Evolutionary conservation across 2,113 vertebrate species (phyloP).

Genomic region (Malurus melanocephalus): DNA sequence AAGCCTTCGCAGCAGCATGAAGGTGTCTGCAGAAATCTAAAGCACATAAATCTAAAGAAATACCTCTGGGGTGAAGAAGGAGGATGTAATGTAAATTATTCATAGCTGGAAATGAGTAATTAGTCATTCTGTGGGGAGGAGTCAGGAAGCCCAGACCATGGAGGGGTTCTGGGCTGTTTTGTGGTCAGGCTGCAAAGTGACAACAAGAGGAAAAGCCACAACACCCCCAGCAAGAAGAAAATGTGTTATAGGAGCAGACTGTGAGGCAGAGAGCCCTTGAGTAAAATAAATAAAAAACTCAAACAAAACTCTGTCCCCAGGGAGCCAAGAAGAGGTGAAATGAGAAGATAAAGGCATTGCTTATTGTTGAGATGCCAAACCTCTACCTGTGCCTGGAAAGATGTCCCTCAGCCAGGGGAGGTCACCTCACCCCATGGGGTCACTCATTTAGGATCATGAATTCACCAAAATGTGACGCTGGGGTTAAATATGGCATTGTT

Average conservation of each 20-base stretch:
- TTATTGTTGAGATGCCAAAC: neutral
- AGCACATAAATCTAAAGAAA: conserved; percentile 15
- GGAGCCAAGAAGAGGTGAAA: neutral
- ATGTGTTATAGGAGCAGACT: neutral
- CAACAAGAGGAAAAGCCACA: neutral
- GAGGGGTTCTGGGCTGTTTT: neutral
- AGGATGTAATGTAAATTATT: conserved; percentile 48
- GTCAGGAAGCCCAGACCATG: conserved; percentile 16
- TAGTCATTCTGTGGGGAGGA: conserved; percentile 34
- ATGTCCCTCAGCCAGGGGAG: neutral
- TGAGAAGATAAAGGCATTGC: neutral
- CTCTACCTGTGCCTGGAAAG: neutral
- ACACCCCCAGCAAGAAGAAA: neutral
- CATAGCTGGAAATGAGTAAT: conserved; percentile 53
- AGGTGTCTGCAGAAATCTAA: neutral
- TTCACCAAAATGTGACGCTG: neutral
- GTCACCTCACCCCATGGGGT: neutral
- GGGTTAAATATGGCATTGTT: neutral
- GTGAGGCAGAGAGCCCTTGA: neutral
- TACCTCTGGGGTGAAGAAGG: conserved; percentile 13
- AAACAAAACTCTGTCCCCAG: neutral
- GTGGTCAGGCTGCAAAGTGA: neutral
- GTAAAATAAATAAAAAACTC: too few relatives aligned
- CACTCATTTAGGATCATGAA: neutral
- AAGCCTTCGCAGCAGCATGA: neutral